Conservation (phyloP, 2,797 vertebrate genomes). For the Babyrousa celebensis region DNA sequence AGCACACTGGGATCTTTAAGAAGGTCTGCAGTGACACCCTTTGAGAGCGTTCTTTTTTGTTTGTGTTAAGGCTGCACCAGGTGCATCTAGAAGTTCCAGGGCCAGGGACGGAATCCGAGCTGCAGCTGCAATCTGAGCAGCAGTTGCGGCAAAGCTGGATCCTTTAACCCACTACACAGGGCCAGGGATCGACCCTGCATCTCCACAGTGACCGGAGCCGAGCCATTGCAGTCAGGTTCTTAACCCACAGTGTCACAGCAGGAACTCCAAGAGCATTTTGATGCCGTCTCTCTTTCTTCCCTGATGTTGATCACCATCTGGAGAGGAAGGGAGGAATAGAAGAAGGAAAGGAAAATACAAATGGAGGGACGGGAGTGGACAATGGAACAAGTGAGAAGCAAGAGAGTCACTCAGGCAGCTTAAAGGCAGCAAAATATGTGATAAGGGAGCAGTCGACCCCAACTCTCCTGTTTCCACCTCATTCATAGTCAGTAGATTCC, state of each 20-base stretch:
- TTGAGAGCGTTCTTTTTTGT: not conserved
- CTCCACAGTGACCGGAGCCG: no score
- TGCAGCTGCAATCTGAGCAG: no score
- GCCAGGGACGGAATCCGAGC: no score
- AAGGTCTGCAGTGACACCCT: not conserved
- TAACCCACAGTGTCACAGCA: no score
- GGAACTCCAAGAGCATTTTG: no score
- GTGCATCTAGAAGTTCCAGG: no score
- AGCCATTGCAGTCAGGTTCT: no score
- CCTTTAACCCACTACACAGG: no score
- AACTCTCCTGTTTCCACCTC: not conserved
- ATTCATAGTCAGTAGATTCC: not conserved
- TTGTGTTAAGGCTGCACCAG: no score
- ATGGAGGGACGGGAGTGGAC: not conserved
- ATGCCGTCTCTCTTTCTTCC: not conserved
- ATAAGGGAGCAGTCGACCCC: not conserved
- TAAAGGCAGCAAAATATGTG: not conserved
- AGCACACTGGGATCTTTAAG: not conserved
- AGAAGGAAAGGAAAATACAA: not conserved
- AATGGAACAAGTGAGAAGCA: accelerated
- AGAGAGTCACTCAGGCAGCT: not conserved
- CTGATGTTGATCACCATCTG: not conserved
- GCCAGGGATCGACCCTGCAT: no score
- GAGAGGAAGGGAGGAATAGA: not conserved
- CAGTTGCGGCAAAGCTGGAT: no score